Percentiles rank a stretch among this genome's conserved stretches.
phyloP scores from a whole-genome alignment of 2,888 invertebrate genomes.

The Stegophylla sp. region DNA sequence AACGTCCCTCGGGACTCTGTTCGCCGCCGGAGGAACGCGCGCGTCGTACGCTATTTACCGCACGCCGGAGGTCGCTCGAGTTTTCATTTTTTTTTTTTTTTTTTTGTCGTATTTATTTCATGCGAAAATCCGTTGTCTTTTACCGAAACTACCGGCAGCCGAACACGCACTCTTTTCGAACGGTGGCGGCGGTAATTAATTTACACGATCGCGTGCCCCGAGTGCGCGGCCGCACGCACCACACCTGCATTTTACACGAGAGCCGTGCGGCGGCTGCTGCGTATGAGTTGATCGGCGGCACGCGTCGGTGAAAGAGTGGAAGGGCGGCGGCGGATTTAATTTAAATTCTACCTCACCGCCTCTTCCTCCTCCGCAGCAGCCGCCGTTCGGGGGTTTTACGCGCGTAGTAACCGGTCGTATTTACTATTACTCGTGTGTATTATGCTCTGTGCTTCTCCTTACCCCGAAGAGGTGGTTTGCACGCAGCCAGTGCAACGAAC shows the following conservation, averaged over 20 bases:
- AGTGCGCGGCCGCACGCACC: not conserved
- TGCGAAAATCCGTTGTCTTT: too few relatives aligned
- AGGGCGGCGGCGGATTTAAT: conserved; percentile 12
- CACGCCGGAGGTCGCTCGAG: too few relatives aligned
- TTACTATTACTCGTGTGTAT: conserved; percentile 12
- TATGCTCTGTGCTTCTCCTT: not conserved
- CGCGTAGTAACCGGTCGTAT: conserved; percentile 33
- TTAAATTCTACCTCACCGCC: conserved; percentile 13
- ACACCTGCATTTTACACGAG: conserved; percentile 23
- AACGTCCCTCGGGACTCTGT: not conserved
- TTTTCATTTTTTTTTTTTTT: too few relatives aligned
- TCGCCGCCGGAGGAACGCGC: not conserved
- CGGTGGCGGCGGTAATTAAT: conserved; percentile 1
- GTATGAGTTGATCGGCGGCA: not conserved
- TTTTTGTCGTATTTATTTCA: too few relatives aligned
- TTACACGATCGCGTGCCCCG: not conserved
- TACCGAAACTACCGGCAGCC: too few relatives aligned
- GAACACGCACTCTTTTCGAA: not conserved
- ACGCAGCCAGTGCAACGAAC: conserved; percentile 5
- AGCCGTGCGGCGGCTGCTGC: not conserved
- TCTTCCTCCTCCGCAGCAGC: too few relatives aligned
- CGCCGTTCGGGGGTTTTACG: not conserved
- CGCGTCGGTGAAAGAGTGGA: too few relatives aligned
- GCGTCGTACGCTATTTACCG: not conserved
- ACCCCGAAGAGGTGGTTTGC: not conserved